A percentile compares a stretch with the other conserved stretches of the same genome.
Evolutionary conservation across 2,888 invertebrate species (phyloP).

Genomic region (Phania funesta): DNA sequence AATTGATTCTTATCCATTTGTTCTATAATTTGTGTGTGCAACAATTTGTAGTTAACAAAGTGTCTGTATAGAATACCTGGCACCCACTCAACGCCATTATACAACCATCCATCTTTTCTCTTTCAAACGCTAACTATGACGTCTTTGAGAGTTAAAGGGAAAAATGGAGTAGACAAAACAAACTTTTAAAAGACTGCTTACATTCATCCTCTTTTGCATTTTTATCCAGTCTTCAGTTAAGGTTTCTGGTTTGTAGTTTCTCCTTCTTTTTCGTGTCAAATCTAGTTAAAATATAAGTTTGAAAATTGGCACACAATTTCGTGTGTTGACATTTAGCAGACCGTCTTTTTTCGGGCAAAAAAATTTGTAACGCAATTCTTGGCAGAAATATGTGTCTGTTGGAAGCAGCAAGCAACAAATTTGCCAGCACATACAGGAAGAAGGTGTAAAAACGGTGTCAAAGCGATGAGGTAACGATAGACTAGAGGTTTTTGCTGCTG

Average conservation of each 20-base stretch:
- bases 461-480: too few species aligned
- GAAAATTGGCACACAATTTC: constrained; percentile 1
- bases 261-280: neutral
- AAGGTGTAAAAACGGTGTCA: too few species aligned
- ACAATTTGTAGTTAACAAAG: constrained; percentile 1
- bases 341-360: neutral
- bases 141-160: constrained; percentile 17
- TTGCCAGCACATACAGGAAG: too few species aligned
- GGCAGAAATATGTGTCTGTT: neutral
- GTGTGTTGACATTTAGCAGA: neutral
- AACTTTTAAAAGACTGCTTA: neutral
- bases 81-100: constrained; percentile 17
- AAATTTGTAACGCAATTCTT: neutral
- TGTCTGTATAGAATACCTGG: neutral
- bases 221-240: constrained; percentile 8
- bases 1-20: constrained; percentile 2
- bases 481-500: too few species aligned
- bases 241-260: neutral
- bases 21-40: neutral
- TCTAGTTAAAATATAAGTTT: constrained; percentile 28
- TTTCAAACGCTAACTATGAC: constrained; percentile 42
- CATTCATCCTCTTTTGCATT: constrained; percentile 1
- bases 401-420: neutral
- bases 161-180: neutral
- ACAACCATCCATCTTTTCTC: constrained; percentile 41